These are phyloP conservation scores for Sula dactylatra DNA, from an alignment of 2,113 vertebrate genomes.

Conservation along the genomic window DNA sequence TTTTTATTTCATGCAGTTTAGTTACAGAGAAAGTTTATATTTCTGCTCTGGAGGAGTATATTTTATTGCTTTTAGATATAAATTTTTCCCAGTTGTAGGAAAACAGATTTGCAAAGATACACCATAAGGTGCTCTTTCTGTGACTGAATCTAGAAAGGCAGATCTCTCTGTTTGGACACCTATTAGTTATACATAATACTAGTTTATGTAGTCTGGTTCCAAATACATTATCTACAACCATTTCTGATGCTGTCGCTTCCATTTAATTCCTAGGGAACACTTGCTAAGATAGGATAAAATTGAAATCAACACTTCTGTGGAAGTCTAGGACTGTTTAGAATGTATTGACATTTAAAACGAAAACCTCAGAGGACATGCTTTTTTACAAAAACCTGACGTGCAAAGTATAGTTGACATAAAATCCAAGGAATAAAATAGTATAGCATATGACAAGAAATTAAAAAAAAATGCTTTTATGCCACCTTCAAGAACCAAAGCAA, in stretches of 20 bases:
- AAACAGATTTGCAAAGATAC: neutral
- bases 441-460: neutral
- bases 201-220: conserved; percentile 3
- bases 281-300: neutral
- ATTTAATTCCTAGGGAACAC: conserved; percentile 5
- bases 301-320: neutral
- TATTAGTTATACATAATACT: conserved; percentile 12
- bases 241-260: neutral
- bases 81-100: neutral
- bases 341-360: neutral
- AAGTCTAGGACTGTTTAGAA: neutral
- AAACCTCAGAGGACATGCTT: neutral
- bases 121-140: neutral
- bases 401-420: neutral
- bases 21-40: neutral
- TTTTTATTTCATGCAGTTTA: neutral
- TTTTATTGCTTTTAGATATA: neutral
- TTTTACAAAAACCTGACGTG: neutral
- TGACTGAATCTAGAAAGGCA: neutral
- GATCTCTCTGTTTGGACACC: neutral
- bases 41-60: neutral
- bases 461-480: neutral
- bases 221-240: neutral
- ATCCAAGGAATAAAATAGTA: neutral
- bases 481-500: neutral